Conservation (phyloP, 2,888 invertebrate genomes). For the Temnothorax rugatulus region DNA sequence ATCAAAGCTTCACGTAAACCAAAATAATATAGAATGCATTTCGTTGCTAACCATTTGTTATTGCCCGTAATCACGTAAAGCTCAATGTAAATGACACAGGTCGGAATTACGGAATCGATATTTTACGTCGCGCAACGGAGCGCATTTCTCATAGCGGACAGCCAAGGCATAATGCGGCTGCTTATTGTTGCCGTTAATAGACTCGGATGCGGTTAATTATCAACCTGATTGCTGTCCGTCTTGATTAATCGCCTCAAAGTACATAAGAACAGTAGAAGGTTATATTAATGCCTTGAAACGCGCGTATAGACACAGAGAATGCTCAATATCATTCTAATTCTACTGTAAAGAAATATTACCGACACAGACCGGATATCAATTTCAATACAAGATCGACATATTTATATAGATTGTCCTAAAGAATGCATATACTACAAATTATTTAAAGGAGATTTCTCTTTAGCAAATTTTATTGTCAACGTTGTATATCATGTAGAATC, state of each 20-base stretch:
- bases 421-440: background rate
- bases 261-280: background rate
- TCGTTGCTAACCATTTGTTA: slow-evolving; percentile 34
- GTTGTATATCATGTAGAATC: background rate
- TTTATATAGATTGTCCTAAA: background rate
- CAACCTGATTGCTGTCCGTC: slow-evolving; percentile 1
- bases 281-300: slow-evolving; percentile 11
- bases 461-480: background rate
- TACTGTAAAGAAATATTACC: background rate
- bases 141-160: slow-evolving; percentile 5
- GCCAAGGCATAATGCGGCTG: slow-evolving; percentile 13
- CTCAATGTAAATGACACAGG: slow-evolving; percentile 10
- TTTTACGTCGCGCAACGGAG: slow-evolving; percentile 40
- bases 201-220: slow-evolving; percentile 43
- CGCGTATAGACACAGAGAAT: background rate
- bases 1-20: slow-evolving; percentile 6
- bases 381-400: background rate
- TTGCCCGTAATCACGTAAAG: slow-evolving; percentile 10
- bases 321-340: background rate
- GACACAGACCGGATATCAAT: background rate
- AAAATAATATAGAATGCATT: background rate
- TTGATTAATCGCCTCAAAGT: slow-evolving; percentile 20
- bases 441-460: background rate
- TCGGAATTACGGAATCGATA: slow-evolving; percentile 48
- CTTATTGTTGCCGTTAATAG: slow-evolving; percentile 44